These are phyloP conservation scores for Myzus persicae DNA, from an alignment of 1,140 invertebrate species.

Conservation along the genomic window DNA sequence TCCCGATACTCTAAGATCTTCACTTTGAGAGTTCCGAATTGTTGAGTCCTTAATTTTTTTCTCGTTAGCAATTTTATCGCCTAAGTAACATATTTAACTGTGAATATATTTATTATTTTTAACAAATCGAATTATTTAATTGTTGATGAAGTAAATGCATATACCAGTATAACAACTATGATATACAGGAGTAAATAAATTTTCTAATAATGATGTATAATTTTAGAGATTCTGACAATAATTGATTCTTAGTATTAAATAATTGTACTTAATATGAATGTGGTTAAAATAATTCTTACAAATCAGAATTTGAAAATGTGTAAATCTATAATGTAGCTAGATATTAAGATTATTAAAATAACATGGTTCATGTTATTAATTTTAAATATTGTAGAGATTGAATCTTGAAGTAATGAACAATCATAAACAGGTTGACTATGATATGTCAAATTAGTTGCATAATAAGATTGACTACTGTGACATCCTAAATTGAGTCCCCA, in stretches of 20 bases:
- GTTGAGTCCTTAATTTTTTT: slow-evolving; percentile 34
- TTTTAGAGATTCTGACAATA: not conserved
- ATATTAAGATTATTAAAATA: not conserved
- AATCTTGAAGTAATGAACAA: not conserved
- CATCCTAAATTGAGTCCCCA: too few species aligned
- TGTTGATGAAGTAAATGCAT: too few species aligned
- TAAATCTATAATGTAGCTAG: not conserved
- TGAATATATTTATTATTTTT: not conserved
- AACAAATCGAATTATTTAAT: not conserved
- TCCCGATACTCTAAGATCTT: not conserved
- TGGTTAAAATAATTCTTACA: too few species aligned
- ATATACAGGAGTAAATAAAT: not conserved
- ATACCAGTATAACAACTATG: too few species aligned
- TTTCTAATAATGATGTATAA: not conserved
- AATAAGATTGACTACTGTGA: too few species aligned
- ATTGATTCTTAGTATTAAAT: too few species aligned
- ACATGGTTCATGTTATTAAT: not conserved
- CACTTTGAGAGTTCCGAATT: not conserved
- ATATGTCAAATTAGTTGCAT: too few species aligned
- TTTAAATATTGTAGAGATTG: not conserved
- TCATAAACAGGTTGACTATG: too few species aligned
- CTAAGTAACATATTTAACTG: not conserved
- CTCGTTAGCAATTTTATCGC: slow-evolving; percentile 38
- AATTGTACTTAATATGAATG: too few species aligned
- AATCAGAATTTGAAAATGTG: too few species aligned